phyloP scores from a whole-genome alignment of 2,888 invertebrate species.

The Athetis lepigone region DNA sequence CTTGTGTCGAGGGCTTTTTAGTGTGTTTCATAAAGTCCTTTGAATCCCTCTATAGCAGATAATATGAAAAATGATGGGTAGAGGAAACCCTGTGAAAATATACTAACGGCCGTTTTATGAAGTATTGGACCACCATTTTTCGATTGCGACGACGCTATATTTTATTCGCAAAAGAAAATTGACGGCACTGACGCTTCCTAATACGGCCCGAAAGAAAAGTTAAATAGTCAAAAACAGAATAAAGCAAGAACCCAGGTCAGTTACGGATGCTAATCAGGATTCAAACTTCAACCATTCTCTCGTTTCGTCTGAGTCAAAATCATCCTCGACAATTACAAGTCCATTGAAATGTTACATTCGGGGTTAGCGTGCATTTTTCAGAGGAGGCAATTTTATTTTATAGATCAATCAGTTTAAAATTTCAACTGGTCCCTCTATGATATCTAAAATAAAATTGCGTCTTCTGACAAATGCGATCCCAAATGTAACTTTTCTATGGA shows the following conservation, averaged over 20 bases:
- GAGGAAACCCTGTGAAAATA: conserved; percentile 20
- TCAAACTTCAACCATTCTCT: conserved; percentile 1
- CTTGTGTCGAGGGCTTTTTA: conserved; percentile 10
- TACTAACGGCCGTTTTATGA: neutral
- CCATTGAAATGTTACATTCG: no score
- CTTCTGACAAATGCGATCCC: no score
- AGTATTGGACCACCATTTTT: neutral
- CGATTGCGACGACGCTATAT: neutral
- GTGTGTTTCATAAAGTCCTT: conserved; percentile 16
- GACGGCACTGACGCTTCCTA: neutral
- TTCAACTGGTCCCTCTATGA: no score
- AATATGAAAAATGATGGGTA: conserved; percentile 28
- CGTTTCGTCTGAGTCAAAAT: neutral
- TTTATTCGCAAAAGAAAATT: neutral
- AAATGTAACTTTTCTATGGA: no score
- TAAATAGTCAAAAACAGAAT: neutral
- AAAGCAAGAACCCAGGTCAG: neutral
- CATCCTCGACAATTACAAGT: no score
- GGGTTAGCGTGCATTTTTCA: no score
- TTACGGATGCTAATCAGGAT: neutral
- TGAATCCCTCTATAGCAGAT: conserved; percentile 30
- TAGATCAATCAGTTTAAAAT: no score
- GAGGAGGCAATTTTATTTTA: no score
- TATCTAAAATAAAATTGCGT: no score
- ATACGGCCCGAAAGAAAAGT: conserved; percentile 8